Percentiles rank a stretch among this genome's conserved stretches.
These are phyloP conservation scores for Darevskia nairensis DNA, from an alignment of 2,797 vertebrate genomes.

Conservation along the genomic window DNA sequence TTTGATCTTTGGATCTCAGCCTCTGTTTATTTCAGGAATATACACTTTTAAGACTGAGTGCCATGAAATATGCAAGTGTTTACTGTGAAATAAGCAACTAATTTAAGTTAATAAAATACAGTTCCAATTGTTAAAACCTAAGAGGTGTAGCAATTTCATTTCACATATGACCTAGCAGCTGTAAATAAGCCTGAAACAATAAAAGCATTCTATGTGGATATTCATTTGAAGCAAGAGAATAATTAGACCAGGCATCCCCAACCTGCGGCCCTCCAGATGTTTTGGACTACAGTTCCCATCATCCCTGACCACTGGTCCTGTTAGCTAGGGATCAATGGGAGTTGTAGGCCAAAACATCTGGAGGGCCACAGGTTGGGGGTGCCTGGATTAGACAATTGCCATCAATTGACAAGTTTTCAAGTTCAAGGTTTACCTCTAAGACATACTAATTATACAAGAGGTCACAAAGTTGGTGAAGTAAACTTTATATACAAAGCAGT, in stretches of 20 bases:
- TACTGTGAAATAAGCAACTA: neutral
- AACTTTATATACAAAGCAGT: neutral
- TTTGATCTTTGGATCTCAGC: neutral
- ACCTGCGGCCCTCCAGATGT: too few species aligned
- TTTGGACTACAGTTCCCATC: too few species aligned
- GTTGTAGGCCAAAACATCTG: too few species aligned
- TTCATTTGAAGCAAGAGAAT: neutral
- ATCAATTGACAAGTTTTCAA: neutral
- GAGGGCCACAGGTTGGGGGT: too few species aligned
- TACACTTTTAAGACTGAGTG: neutral
- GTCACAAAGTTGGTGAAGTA: rapidly evolving
- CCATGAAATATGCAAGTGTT: neutral
- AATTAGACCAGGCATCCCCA: neutral
- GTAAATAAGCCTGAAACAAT: neutral
- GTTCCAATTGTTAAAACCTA: neutral
- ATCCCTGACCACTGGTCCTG: too few species aligned
- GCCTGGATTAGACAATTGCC: neutral
- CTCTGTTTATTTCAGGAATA: neutral
- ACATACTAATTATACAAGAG: neutral
- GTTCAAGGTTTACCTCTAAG: neutral
- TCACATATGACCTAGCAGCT: constrained; percentile 1
- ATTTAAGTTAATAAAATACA: neutral
- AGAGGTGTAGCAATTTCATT: neutral
- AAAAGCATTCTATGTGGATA: neutral
- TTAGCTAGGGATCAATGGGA: too few species aligned